Evolutionary conservation across 1,140 invertebrate species (phyloP).

Genomic region (Wiebesia pumilae): DNA sequence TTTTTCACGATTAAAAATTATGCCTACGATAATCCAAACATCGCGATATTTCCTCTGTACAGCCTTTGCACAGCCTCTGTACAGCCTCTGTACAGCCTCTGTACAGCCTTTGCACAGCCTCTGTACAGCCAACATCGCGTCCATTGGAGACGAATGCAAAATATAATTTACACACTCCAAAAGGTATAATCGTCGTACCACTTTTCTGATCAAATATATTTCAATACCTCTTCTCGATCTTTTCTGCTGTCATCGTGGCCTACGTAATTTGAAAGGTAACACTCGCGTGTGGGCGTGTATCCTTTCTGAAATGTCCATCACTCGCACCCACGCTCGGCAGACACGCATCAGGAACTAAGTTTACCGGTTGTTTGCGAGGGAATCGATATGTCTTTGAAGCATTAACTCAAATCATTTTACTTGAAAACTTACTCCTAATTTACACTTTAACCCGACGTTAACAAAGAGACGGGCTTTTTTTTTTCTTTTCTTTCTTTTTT

Average conservation of each 20-base stretch:
- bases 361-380: conserved; percentile 27
- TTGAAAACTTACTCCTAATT: not conserved
- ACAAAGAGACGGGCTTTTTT: too few relatives aligned
- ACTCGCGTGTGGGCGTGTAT: conserved; percentile 32
- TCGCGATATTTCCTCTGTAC: not conserved
- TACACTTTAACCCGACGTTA: not conserved
- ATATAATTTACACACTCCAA: conserved; percentile 21
- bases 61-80: too few relatives aligned
- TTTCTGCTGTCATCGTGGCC: conserved; percentile 22
- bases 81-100: too few relatives aligned
- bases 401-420: not conserved
- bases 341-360: not conserved
- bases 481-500: too few relatives aligned
- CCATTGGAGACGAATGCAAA: not conserved
- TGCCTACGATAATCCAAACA: not conserved
- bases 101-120: too few relatives aligned
- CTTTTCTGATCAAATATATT: conserved; percentile 40
- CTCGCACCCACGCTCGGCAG: conserved; percentile 26
- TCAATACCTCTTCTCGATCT: conserved; percentile 21
- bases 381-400: not conserved
- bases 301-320: conserved; percentile 36
- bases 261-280: conserved; percentile 42
- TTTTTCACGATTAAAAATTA: conserved; percentile 8
- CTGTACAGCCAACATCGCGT: not conserved
- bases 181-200: conserved; percentile 16